These are phyloP conservation scores for Prosopocoilus inquinatus DNA, from an alignment of 2,888 invertebrate genomes.

Conservation along the genomic window DNA sequence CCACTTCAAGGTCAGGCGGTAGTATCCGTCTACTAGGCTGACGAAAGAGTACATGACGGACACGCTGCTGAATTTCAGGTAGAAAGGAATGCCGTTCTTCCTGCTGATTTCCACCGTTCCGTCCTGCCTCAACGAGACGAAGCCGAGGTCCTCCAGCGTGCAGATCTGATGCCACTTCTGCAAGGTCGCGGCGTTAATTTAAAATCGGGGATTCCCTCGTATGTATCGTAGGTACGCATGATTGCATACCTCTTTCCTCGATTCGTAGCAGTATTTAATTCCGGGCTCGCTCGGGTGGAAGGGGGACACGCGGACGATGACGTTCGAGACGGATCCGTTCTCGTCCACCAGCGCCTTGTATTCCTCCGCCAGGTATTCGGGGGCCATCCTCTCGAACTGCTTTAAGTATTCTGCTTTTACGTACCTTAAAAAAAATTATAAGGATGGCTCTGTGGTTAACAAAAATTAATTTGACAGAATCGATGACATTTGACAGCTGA, in stretches of 20 bases:
- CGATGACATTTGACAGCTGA: neutral
- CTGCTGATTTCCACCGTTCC: slow-evolving; percentile 73
- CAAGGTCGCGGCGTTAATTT: slow-evolving; percentile 25
- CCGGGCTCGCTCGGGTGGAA: slow-evolving; percentile 66
- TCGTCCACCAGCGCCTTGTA: slow-evolving; percentile 67
- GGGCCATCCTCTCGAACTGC: slow-evolving; percentile 75
- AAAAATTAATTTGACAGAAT: neutral
- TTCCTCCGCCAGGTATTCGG: slow-evolving; percentile 78
- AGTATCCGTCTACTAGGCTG: slow-evolving; percentile 82
- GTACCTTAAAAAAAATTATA: slow-evolving; percentile 54
- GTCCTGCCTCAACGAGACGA: slow-evolving; percentile 72
- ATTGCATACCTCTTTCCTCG: slow-evolving; percentile 61
- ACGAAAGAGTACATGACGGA: slow-evolving; percentile 74
- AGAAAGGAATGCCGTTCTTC: slow-evolving; percentile 73
- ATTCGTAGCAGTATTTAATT: slow-evolving; percentile 62
- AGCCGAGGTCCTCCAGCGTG: slow-evolving; percentile 80
- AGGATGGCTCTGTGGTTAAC: no score
- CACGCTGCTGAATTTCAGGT: slow-evolving; percentile 68
- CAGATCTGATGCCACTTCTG: slow-evolving; percentile 72
- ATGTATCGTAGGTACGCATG: slow-evolving; percentile 18
- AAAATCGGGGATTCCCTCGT: neutral
- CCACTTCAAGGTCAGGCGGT: slow-evolving; percentile 84
- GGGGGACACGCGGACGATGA: slow-evolving; percentile 63
- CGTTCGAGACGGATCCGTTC: slow-evolving; percentile 67
- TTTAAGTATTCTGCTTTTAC: slow-evolving; percentile 80